Evolutionary conservation across 2,797 vertebrate genomes (phyloP).

Genomic region (Hydrocynus forskahlii): DNA sequence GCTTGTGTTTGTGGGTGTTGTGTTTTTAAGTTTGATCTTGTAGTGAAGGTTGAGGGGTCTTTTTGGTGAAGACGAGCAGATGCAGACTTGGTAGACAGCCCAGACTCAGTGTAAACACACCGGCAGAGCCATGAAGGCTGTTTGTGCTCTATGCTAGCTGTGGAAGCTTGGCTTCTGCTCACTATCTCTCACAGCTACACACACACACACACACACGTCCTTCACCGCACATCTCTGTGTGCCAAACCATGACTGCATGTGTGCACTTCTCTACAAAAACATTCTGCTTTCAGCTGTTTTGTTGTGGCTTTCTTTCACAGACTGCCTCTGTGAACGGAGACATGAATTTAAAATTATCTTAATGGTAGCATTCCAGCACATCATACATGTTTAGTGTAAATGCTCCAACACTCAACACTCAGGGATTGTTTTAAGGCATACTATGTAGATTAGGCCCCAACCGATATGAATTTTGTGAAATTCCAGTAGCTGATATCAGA

Average conservation of each 20-base stretch:
- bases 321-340: not conserved
- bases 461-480: too few relatives aligned
- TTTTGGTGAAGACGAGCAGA: slow-evolving; percentile 29
- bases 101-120: slow-evolving; percentile 54
- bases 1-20: not conserved
- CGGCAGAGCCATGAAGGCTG: slow-evolving; percentile 15
- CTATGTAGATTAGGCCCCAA: too few relatives aligned
- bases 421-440: too few relatives aligned
- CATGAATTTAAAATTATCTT: too few relatives aligned
- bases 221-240: not conserved
- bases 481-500: too few relatives aligned
- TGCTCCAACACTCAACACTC: too few relatives aligned
- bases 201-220: not conserved
- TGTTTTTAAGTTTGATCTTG: not conserved
- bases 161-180: slow-evolving; percentile 6
- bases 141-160: not conserved
- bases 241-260: slow-evolving; percentile 12
- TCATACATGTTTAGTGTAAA: not conserved
- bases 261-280: slow-evolving; percentile 5
- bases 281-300: not conserved
- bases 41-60: not conserved
- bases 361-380: not conserved
- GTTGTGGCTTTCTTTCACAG: not conserved
- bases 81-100: slow-evolving; percentile 50
- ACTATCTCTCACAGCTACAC: too few relatives aligned